phyloP scores from a whole-genome alignment of 1,140 invertebrate species.

The Coenobita brevimanus region DNA sequence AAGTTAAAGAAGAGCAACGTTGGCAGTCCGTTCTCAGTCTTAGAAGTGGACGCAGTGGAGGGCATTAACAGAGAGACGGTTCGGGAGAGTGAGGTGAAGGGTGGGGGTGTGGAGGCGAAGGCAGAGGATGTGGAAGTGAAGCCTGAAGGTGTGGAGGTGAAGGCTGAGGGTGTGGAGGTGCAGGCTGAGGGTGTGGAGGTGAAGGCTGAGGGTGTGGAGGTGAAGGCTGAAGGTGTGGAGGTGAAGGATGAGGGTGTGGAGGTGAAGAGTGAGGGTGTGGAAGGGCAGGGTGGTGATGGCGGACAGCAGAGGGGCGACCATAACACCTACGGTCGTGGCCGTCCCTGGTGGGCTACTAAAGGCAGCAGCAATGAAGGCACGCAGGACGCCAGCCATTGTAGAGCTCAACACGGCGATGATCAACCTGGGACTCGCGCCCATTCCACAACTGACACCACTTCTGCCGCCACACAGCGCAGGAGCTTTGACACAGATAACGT shows the following conservation, averaged over 20 bases:
- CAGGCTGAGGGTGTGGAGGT: neutral
- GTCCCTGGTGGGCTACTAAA: slow-evolving; percentile 15
- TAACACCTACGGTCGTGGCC: neutral
- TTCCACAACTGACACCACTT: neutral
- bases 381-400: neutral
- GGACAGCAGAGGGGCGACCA: slow-evolving; percentile 26
- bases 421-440: neutral
- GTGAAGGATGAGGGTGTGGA: neutral
- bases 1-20: too few species aligned
- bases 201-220: neutral
- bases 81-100: neutral
- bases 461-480: neutral
- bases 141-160: too few species aligned
- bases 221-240: neutral
- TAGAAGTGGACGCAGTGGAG: too few species aligned
- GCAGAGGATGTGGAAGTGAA: neutral
- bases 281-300: neutral
- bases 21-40: too few species aligned
- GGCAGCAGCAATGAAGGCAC: slow-evolving; percentile 26
- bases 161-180: neutral
- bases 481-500: slow-evolving; percentile 26
- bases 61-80: too few species aligned
- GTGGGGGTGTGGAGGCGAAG: neutral
- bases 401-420: neutral
- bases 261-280: neutral